Base-by-base conservation (phyloP, 2,888 invertebrate species). In the Zonitis immaculata region DNA sequence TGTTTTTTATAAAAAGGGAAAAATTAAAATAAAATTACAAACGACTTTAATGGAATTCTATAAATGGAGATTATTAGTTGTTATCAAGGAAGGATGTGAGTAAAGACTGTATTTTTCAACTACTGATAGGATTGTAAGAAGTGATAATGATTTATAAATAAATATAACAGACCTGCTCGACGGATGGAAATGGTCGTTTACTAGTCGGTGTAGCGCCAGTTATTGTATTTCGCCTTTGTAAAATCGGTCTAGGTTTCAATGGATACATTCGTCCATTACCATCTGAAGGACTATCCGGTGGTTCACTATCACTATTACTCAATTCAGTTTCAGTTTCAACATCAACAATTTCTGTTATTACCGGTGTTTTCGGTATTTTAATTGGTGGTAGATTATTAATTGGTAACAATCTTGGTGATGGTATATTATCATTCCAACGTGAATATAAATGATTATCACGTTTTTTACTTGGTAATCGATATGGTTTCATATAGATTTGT, bases 191-290 rank as follows among this genome's bases (percentile, higher is more conserved):
- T 51, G 86, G 82, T 26, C 83, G 75, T 65, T 81, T 80, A 59
- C 80, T 79, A 11, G 81, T 80, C n/a, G 88, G 86, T 61, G 84
- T 85, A 51, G 85, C 88, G 12, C 95, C 93, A 64, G 93, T 88
- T 60, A 95, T 90, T 1, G 94, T 91, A 64, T 95, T 92, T 14
- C 95, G 80, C 9, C 95, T 82, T 71, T 90, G 89, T 30, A 89
- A 80, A 59, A 87, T 81, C 16, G 86, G 81, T 52, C 88, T 80
- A 7, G 91, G 91, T 73, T 88, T 89, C 2, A 87, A 83, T 46
- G 87, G 84, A 71, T 88, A 89, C 69, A 91, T 76, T 30, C 90
- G 75, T 20, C 78, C 77, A 50, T 67, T 68, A 42, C 77, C 77
- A 62, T 74, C 75, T 53, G 66, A 72, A 59, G 70, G 77, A 71